Conservation (phyloP, 2,797 vertebrate species). For the Microhierax caerulescens region DNA sequence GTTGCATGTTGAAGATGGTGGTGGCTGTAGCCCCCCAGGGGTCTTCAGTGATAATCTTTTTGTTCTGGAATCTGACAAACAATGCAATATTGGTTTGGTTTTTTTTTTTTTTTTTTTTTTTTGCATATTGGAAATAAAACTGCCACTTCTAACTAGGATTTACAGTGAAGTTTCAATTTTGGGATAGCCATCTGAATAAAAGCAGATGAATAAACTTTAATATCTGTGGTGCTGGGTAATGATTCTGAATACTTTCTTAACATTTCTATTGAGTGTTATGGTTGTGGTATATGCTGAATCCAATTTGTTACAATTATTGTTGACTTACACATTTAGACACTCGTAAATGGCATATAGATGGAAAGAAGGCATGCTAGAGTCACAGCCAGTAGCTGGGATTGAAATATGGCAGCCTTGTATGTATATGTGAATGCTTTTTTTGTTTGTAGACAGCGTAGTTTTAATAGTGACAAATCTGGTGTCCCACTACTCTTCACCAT, state of each 20-base stretch:
- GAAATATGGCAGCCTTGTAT: not conserved
- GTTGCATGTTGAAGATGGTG: not conserved
- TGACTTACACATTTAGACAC: not conserved
- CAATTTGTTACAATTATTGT: not conserved
- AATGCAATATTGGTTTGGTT: not conserved
- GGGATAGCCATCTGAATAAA: not conserved
- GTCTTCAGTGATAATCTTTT: not conserved
- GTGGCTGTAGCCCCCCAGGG: not conserved
- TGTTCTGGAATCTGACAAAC: not conserved
- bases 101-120: not conserved
- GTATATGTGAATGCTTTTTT: not conserved
- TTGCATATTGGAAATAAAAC: not conserved
- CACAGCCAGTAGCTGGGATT: not conserved
- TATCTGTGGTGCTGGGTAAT: not conserved
- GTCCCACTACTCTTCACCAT: not conserved
- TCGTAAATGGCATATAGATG: not conserved
- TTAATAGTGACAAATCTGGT: not conserved
- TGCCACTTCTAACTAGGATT: not conserved
- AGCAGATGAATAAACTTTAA: not conserved
- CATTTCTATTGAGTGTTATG: not conserved
- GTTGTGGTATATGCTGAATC: not conserved
- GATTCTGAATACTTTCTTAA: not conserved
- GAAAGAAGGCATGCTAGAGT: not conserved
- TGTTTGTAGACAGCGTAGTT: not conserved
- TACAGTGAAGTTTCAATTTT: not conserved